Evolutionary conservation across 2,888 invertebrate genomes (phyloP).

Genomic region (Meganola albula): DNA sequence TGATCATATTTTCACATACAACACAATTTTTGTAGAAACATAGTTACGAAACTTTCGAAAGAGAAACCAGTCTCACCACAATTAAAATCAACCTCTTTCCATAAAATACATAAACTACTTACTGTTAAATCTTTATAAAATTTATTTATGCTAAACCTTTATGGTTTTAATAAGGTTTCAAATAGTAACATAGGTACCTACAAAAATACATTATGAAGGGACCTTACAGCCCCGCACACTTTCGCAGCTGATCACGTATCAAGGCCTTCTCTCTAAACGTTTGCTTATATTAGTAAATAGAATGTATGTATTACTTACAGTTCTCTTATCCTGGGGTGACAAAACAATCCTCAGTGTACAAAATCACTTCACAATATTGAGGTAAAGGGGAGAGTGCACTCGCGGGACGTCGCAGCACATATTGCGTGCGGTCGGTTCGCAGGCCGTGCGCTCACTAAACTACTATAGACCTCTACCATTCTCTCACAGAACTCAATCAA

Average conservation of each 20-base stretch:
- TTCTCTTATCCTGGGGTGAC: slow-evolving; percentile 21
- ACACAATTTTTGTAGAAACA: slow-evolving; percentile 33
- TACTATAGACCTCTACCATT: slow-evolving; percentile 19
- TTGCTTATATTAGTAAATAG: not conserved
- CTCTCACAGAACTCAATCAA: slow-evolving; percentile 2
- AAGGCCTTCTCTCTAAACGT: slow-evolving; percentile 14
- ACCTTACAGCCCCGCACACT: slow-evolving; percentile 39
- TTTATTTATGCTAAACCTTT: no score
- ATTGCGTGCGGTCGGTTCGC: slow-evolving; percentile 52
- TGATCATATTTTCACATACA: slow-evolving; percentile 7
- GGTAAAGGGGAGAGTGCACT: slow-evolving; percentile 50
- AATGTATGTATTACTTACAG: slow-evolving; percentile 32
- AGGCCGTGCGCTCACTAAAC: slow-evolving; percentile 60
- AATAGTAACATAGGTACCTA: no score
- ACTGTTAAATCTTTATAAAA: no score
- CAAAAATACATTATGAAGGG: slow-evolving; percentile 31
- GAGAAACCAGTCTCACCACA: slow-evolving; percentile 53
- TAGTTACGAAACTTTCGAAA: slow-evolving; percentile 54
- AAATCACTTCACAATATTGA: slow-evolving; percentile 62
- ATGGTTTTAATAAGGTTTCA: no score
- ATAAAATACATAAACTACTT: no score
- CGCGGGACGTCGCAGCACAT: slow-evolving; percentile 59
- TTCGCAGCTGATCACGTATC: slow-evolving; percentile 59
- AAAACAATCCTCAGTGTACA: slow-evolving; percentile 46
- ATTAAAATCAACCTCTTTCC: no score